Evolutionary conservation across 2,113 vertebrate genomes (phyloP), one percentile per base, ranked within the genome.

Genomic region (Sula dactylatra): DNA sequence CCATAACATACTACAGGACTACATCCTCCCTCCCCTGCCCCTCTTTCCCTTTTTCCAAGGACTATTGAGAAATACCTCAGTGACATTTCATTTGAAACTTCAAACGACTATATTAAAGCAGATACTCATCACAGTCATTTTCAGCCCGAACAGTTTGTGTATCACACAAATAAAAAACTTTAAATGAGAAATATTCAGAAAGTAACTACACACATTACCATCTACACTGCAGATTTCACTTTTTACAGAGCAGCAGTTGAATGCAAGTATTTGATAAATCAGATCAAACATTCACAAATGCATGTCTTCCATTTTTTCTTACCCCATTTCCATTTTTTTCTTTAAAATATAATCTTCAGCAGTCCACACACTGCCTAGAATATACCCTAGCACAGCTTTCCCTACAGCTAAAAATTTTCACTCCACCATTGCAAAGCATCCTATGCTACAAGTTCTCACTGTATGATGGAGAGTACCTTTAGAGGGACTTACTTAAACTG

Each of bases 391-490:
- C n/a, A n/a, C n/a, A 27, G 44, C 52, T 21, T n/a, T 80, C 62
- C 25, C 50, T 25, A 56, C 18, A 49, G 55, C 21, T 20, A 7
- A 16, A 67, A 58, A 17, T 11, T 40, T 34, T 22, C 86, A 76
- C 44, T 73, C 54, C n/a, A 82, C 19, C 62, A 16, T 0, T 42
- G 34, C 72, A 81, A 52, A 88, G 55, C 69, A 82, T 49, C 62
- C 65, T 54, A 6, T 2, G 13, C 34, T 36, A 31, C 38, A 32
- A 24, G 31, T 40, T 79, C 76, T 89, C 70, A 64, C 15, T 0
- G 0, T 2, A 18, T 4, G 29, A 42, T 40, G 70, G 36, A 67
- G 36, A 1, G 1, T 9, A 58, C 19, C 56, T 64, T 44, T 36
- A 40, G 6, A 74, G n/a, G 59, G n/a, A 17, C 59, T 36, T 44